Base-by-base conservation (phyloP, 2,797 vertebrate genomes). In the Arnoldichthys spilopterus region DNA sequence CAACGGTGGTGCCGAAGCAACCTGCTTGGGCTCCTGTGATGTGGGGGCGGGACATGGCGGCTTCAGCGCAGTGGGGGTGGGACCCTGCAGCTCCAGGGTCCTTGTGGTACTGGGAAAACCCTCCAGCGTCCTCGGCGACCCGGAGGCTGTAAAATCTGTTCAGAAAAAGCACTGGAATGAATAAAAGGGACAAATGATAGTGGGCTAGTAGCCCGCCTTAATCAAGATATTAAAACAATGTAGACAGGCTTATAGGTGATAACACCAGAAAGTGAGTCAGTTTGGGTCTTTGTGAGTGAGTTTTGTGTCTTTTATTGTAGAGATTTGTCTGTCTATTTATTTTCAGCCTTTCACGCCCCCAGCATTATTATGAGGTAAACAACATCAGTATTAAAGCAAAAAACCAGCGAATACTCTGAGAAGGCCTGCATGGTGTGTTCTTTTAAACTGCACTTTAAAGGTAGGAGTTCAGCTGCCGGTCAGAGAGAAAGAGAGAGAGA, bases 391-490 rank as follows among this genome's bases (percentile, higher is more conserved):
- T 70, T 76, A 56, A 70, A 62, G 62, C 15, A 12, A 47, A n/a
- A 47, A 15, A 9, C 12, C 47, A 78, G 43, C 9, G n/a, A 37
- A 73, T 1, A 30, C 3, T 4, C 22, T 9, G 20, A 62, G 30
- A 5, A 73, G 63, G 32, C n/a, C 71, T 66, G 69, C n/a, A 26
- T 53, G 40, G 53, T 56, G 32, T 72, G 61, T 59, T 34, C 26
- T 40, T 77, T 86, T 85, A 87, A 89, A 87, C 80, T 81, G 76
- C 81, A 82, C 85, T 86, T 53, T 76, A 82, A 91, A 89, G 81
- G 70, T 1, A 72, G 70, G 30, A 80, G 90, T 91, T 92, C 89
- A 90, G 81, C 84, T 83, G 83, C 76, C 77, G 89, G 91, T 92
- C 90, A 91, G 72, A 79, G 77, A 79, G 32, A 26, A 63, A 80